Evolutionary conservation across 1,140 invertebrate species (phyloP).

Genomic region (Elymnias hypermnestra): DNA sequence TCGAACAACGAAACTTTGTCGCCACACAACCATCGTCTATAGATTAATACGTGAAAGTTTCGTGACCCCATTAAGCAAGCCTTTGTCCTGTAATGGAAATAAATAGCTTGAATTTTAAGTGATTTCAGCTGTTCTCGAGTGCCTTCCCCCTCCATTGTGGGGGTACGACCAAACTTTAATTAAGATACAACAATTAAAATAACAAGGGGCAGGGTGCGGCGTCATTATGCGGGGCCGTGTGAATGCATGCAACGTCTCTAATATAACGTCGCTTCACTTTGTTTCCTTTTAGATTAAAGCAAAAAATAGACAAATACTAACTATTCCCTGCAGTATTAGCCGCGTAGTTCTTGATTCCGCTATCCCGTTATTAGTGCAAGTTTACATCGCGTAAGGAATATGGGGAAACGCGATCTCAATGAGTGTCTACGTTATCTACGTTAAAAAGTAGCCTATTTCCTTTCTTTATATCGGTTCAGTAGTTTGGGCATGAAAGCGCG

Average conservation of each 20-base stretch:
- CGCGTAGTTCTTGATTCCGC: no score
- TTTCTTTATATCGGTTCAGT: background rate
- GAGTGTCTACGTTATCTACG: no score
- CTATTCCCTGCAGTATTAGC: no score
- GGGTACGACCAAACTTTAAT: conserved; percentile 41
- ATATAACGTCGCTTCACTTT: conserved; percentile 22
- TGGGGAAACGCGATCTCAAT: no score
- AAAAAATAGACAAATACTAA: background rate
- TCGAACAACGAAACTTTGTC: background rate
- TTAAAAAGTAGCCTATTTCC: no score
- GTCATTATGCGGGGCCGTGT: conserved; percentile 57
- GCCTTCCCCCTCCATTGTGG: conserved; percentile 1
- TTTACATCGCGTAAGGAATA: no score
- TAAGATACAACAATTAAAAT: conserved; percentile 69
- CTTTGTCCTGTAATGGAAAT: conserved; percentile 14
- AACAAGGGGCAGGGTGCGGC: conserved; percentile 46
- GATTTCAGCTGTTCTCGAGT: conserved; percentile 23
- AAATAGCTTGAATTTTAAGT: conserved; percentile 21
- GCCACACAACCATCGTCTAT: conserved; percentile 1
- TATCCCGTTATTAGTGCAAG: no score
- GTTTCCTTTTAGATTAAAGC: conserved; percentile 11
- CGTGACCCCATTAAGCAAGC: conserved; percentile 11
- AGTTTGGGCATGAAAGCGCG: no score
- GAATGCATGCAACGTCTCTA: conserved; percentile 43
- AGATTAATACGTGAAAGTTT: conserved; percentile 9